Evolutionary conservation across 1,140 invertebrate genomes (phyloP).

Genomic region (Sminthurinus signatus): DNA sequence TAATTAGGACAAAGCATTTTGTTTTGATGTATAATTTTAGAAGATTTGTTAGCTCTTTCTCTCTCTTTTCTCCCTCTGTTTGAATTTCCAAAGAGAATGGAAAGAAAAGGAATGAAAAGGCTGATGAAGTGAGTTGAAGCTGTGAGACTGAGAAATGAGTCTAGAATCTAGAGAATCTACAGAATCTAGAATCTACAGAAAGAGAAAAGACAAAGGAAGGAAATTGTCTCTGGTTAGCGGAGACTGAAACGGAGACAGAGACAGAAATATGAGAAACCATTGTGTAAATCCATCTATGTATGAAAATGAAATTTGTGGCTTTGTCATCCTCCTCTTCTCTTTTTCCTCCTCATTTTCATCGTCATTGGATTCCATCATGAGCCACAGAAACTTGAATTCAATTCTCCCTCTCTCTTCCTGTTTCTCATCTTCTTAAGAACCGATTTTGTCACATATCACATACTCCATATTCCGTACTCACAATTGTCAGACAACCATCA

Average conservation of each 20-base stretch:
- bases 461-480: no score
- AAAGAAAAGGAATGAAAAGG: not conserved
- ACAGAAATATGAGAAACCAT: conserved; percentile 12
- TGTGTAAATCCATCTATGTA: conserved; percentile 7
- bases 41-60: not conserved
- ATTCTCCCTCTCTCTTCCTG: not conserved
- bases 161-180: not conserved
- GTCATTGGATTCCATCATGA: no score
- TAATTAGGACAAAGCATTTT: conserved; percentile 14
- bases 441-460: conserved; percentile 25
- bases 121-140: conserved; percentile 14
- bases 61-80: no score
- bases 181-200: no score
- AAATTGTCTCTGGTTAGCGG: conserved; percentile 1
- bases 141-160: not conserved
- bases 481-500: no score
- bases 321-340: not conserved
- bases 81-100: not conserved
- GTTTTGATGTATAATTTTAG: conserved; percentile 11
- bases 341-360: no score
- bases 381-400: no score
- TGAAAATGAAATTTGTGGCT: conserved; percentile 16
- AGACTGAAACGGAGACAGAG: not conserved
- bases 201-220: not conserved
- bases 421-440: conserved; percentile 13